Conservation (phyloP, 2,113 vertebrate genomes). For the Gopherus flavomarginatus region DNA sequence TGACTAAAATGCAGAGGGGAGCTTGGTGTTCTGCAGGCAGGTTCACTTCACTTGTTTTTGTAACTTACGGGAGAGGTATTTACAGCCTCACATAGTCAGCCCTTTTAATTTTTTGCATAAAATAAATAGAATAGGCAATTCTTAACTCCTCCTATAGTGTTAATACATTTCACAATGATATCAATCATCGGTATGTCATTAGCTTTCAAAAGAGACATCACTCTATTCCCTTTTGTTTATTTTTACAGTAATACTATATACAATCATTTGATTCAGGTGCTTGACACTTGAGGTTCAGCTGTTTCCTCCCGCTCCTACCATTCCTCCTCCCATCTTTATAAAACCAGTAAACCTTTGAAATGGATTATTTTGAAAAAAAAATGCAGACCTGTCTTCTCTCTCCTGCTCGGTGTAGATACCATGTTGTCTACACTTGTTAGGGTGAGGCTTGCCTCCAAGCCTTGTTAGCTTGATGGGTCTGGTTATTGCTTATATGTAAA, state of each 20-base stretch:
- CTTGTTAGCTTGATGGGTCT: background rate
- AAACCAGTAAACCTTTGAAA: background rate
- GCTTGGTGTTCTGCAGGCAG: background rate
- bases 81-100: background rate
- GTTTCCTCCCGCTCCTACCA: no score
- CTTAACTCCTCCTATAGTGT: background rate
- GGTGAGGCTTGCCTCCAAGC: background rate
- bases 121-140: background rate
- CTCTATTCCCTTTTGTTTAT: background rate
- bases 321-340: background rate
- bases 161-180: background rate
- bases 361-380: background rate
- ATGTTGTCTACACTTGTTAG: background rate
- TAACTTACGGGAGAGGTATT: rapidly evolving
- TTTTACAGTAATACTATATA: background rate
- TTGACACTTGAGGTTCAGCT: background rate
- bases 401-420: background rate
- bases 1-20: rapidly evolving
- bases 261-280: background rate
- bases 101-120: background rate
- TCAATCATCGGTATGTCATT: background rate
- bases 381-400: background rate
- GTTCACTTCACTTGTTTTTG: background rate
- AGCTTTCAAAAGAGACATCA: background rate
- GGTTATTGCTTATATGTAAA: background rate